Evolutionary conservation across 2,888 invertebrate species (phyloP).

Genomic region (Agrochola circellaris): DNA sequence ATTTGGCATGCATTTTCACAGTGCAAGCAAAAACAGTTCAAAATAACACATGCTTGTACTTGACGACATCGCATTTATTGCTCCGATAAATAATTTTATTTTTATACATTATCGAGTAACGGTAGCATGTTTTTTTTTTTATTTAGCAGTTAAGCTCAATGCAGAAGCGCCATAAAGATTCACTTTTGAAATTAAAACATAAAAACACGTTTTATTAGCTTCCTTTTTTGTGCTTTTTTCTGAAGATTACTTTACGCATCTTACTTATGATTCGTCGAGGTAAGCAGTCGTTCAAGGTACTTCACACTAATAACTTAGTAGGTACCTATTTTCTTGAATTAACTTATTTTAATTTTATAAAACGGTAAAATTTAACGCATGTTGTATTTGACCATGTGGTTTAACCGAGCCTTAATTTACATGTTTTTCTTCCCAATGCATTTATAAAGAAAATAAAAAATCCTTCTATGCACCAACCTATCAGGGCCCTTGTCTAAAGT

Average conservation of each 20-base stretch:
- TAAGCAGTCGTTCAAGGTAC: background rate
- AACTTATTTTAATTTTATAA: background rate
- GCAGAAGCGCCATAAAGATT: conserved; percentile 52
- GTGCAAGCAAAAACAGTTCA: background rate
- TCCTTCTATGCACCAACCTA: too few species aligned
- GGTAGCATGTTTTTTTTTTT: background rate
- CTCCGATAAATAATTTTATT: conserved; percentile 25
- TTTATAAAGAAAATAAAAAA: background rate
- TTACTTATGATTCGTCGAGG: conserved; percentile 1
- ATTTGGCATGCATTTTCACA: background rate
- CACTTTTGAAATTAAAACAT: conserved; percentile 53
- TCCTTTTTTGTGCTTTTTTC: conserved; percentile 17
- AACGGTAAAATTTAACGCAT: background rate
- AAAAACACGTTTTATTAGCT: conserved; percentile 37
- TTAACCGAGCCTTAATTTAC: too few species aligned
- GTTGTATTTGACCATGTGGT: background rate
- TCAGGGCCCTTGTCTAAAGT: background rate
- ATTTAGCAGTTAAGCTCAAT: conserved; percentile 39
- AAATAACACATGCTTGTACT: conserved; percentile 2
- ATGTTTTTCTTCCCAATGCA: background rate
- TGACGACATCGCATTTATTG: conserved; percentile 30
- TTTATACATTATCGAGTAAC: conserved; percentile 42
- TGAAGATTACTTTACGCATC: conserved; percentile 13
- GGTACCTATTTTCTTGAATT: background rate
- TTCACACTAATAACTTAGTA: background rate